Percentiles rank a stretch among this genome's conserved stretches.
These are phyloP conservation scores for Alviniconcha strummeri DNA, from an alignment of 2,888 invertebrate genomes.

Conservation along the genomic window DNA sequence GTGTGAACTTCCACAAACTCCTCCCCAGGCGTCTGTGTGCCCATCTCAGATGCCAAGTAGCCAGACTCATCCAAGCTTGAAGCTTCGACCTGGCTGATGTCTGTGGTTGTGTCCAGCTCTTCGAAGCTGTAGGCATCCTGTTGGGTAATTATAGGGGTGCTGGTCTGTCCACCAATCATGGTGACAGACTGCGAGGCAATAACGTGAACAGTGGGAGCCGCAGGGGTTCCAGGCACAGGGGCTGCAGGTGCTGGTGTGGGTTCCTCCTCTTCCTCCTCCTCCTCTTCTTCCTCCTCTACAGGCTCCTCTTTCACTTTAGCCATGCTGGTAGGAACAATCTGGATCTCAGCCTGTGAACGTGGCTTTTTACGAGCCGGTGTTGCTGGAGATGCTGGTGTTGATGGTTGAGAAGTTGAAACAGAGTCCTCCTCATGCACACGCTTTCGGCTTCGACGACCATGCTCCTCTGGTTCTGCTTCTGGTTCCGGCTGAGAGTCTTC, in stretches of 20 bases:
- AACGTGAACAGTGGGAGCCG: conserved; percentile 30
- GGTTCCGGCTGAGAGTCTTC: conserved; percentile 22
- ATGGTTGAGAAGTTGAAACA: conserved; percentile 21
- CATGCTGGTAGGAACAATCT: conserved; percentile 37
- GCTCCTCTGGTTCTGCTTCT: conserved; percentile 32
- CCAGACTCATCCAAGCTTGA: conserved; percentile 31
- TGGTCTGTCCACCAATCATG: conserved; percentile 18
- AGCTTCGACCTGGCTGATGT: conserved; percentile 26
- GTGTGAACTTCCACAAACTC: conserved; percentile 67
- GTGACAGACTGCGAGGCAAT: conserved; percentile 31
- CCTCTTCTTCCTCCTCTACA: conserved; percentile 40
- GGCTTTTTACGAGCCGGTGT: conserved; percentile 29
- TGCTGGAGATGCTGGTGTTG: conserved; percentile 36
- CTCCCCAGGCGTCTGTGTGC: conserved; percentile 57
- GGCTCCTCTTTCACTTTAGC: conserved; percentile 48
- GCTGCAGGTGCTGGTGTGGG: not conserved
- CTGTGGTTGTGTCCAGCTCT: conserved; percentile 28
- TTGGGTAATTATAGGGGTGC: conserved; percentile 19
- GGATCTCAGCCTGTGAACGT: conserved; percentile 26
- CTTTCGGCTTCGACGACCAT: conserved; percentile 42
- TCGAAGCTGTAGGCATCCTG: conserved; percentile 38
- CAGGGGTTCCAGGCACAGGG: conserved; percentile 27
- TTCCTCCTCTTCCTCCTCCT: conserved; percentile 45
- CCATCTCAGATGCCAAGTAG: conserved; percentile 35
- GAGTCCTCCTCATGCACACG: conserved; percentile 29